Evolutionary conservation across 2,797 vertebrate genomes (phyloP).

Genomic region (Acipenser oxyrinchus): DNA sequence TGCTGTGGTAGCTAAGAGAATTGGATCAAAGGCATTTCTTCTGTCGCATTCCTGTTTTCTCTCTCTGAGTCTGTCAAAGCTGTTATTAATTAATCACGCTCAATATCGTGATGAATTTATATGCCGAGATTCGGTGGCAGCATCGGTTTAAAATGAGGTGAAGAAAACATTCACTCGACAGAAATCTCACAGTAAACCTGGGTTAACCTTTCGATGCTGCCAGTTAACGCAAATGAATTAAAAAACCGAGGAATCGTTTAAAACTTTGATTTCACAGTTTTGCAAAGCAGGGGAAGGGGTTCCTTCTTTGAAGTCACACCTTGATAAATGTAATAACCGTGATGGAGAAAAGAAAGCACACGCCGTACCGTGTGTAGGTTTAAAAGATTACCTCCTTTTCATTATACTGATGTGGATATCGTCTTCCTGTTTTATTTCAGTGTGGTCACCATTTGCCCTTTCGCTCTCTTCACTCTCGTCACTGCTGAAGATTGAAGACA

Average conservation of each 20-base stretch:
- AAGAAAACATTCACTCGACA: background rate
- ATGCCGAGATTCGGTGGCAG: background rate
- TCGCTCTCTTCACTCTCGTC: conserved; percentile 84
- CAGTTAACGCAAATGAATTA: background rate
- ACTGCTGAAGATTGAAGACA: conserved; percentile 75
- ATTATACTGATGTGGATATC: conserved; percentile 85
- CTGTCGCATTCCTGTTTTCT: background rate
- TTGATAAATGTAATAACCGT: background rate
- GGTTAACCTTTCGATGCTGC: background rate
- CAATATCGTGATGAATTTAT: background rate
- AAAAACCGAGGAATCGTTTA: no score
- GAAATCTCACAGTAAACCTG: background rate
- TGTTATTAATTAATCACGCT: background rate
- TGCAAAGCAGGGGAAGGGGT: background rate
- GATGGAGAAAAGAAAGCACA: background rate
- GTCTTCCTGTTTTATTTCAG: conserved; percentile 86
- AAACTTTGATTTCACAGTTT: background rate
- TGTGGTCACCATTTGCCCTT: conserved; percentile 69
- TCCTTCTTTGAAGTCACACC: no score
- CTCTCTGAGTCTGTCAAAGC: background rate
- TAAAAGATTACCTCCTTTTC: conserved; percentile 82
- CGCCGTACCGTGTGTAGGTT: background rate
- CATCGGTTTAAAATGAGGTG: background rate
- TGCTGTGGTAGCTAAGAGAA: background rate
- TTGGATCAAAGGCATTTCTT: background rate